Conservation (phyloP, 2,797 vertebrate species). For the Sylvia borin region DNA sequence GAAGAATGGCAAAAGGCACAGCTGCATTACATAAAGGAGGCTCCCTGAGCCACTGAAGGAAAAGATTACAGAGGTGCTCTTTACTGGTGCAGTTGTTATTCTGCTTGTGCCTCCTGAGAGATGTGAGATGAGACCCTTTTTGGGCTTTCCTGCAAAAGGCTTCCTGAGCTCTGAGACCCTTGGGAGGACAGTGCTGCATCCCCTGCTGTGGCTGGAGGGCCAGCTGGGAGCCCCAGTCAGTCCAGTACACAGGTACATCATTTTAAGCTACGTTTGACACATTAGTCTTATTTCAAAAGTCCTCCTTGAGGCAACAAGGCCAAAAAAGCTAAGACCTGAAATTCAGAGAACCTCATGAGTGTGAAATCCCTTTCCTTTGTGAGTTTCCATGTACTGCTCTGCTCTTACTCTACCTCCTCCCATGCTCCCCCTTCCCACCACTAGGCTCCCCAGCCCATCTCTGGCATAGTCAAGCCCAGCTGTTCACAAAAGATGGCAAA, state of each 20-base stretch:
- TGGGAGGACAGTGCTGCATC: not conserved
- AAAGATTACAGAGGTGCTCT: not conserved
- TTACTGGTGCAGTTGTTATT: not conserved
- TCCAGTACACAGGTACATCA: fast-evolving
- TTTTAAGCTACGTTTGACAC: not conserved
- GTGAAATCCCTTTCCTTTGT: not conserved
- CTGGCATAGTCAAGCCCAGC: not conserved
- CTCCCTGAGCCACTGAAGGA: not conserved
- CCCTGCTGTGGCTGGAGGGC: not conserved
- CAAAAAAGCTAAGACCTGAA: not conserved
- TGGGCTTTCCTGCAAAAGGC: not conserved
- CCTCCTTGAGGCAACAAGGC: not conserved
- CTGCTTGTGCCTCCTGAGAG: not conserved
- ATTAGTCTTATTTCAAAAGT: not conserved
- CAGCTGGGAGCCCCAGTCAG: not conserved
- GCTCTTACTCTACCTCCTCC: not conserved
- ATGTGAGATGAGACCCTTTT: not conserved
- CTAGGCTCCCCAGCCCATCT: not conserved
- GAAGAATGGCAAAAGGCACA: not conserved
- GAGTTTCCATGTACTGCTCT: not conserved
- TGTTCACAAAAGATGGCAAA: not conserved
- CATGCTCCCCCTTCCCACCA: not conserved
- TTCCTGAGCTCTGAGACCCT: not conserved
- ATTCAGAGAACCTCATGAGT: not conserved
- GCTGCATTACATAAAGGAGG: not conserved